Evolutionary conservation across 2,113 vertebrate species (phyloP).

Genomic region (Dromaius novaehollandiae): DNA sequence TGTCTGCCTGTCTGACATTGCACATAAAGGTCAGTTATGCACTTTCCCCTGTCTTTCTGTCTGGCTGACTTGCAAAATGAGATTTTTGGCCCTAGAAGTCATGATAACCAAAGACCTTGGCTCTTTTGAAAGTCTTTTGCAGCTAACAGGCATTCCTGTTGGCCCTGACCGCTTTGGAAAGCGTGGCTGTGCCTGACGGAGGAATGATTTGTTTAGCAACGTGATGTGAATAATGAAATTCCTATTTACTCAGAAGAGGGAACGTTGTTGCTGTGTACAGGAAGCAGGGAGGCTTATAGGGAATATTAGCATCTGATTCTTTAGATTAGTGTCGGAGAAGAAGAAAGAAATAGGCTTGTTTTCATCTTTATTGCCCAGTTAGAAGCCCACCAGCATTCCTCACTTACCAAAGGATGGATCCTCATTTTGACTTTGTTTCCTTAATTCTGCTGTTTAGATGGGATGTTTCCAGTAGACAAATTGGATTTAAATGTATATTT

Average conservation of each 20-base stretch:
- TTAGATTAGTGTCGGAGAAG: not conserved
- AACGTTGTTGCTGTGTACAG: not conserved
- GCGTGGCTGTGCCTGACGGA: accelerated
- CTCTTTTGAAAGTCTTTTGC: not conserved
- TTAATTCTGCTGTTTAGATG: not conserved
- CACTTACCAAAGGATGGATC: not conserved
- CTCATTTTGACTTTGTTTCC: not conserved
- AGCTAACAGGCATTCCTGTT: not conserved
- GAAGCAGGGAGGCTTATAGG: not conserved
- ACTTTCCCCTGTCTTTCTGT: not conserved
- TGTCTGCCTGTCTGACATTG: not conserved
- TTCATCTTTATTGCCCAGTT: not conserved
- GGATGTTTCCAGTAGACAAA: not conserved
- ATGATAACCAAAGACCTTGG: not conserved
- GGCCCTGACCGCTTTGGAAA: not conserved
- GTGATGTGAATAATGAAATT: not conserved
- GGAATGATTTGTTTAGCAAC: not conserved
- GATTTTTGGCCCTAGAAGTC: not conserved
- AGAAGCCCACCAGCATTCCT: not conserved
- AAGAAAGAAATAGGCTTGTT: not conserved
- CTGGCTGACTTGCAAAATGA: not conserved
- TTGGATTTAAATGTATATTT: not conserved
- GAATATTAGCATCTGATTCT: not conserved
- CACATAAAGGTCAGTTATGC: not conserved
- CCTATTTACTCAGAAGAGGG: not conserved